Evolutionary conservation across 1,140 invertebrate species (phyloP), one percentile per base, ranked within the genome.

Genomic region (Probaryconus sp.): DNA sequence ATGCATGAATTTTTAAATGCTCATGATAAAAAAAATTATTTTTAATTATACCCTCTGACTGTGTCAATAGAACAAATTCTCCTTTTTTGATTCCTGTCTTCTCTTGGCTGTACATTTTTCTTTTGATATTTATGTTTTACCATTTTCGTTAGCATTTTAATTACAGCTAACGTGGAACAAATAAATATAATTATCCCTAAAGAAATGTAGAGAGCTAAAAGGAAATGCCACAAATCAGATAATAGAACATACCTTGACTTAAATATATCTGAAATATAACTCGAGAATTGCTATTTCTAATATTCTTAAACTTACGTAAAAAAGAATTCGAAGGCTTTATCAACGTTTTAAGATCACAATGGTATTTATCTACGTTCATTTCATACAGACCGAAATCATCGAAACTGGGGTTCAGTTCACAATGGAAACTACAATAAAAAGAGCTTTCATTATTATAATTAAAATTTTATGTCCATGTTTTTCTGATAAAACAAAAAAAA

Each of bases 331-430:
- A 91, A n/a, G 93, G 90, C 47, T 91, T 84, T 73, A 90, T 90
- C 7, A 88, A 77, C 1, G 89, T 90, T 9, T 78, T 79, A 21
- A 94, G 79, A 11, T 84, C 67, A 78, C 93, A 94, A 14, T 81
- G 89, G 0, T 86, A 85, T 17, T 89, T 75, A n/a, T 84, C 81
- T 0, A 91, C 76, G 17, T 86, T 89, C 14, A 94, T 80, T 47
- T 91, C 89, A 73, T 95, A 95, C 37, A 94, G 89, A 3, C 94
- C 94, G 79, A 93, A 95, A 84, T 94, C 90, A 7, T 91, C 91
- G 61, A 94, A 79, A 35, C 90, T 85, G 0, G 89, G 88, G 6
- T 83, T 75, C 6, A 92, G 58, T 77, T 93, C 89, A 80, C 92
- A 92, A 55, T 88, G 63, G 17, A 90, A 42, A 70, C 84, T 53